Evolutionary conservation across 2,888 invertebrate genomes (phyloP).

Genomic region (Monopis laevigella): DNA sequence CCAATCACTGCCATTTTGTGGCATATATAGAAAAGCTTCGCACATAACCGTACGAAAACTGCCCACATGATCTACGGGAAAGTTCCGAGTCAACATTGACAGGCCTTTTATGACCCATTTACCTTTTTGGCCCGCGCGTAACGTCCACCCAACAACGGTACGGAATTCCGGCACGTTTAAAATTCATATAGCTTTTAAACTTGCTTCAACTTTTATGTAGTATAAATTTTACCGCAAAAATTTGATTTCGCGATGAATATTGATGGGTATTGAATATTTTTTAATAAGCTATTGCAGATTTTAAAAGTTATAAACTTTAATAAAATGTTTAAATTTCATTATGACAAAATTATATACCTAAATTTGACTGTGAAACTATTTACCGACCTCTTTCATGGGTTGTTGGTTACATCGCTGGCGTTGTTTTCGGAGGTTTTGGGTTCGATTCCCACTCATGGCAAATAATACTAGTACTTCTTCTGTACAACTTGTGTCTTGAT

Average conservation of each 20-base stretch:
- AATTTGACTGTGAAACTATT: too few relatives aligned
- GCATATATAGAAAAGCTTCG: too few relatives aligned
- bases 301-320: background rate
- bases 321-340: background rate
- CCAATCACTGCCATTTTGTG: too few relatives aligned
- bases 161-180: constrained; percentile 45
- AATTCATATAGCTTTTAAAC: constrained; percentile 13
- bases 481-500: too few relatives aligned
- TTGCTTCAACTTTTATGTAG: constrained; percentile 9
- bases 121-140: constrained; percentile 36
- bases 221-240: constrained; percentile 1
- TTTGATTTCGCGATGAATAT: background rate
- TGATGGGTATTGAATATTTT: background rate
- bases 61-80: constrained; percentile 10
- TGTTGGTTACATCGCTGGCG: too few relatives aligned
- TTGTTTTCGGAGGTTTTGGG: too few relatives aligned
- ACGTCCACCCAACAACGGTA: constrained; percentile 14
- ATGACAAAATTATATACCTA: background rate
- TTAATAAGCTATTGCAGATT: background rate
- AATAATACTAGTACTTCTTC: too few relatives aligned
- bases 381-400: too few relatives aligned
- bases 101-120: constrained; percentile 59
- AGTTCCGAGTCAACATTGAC: constrained; percentile 46
- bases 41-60: too few relatives aligned
- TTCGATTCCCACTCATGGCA: too few relatives aligned